Evolutionary conservation across 1,140 invertebrate species (phyloP), one percentile per base, ranked within the genome.

Genomic region (Gryllus bimaculatus): DNA sequence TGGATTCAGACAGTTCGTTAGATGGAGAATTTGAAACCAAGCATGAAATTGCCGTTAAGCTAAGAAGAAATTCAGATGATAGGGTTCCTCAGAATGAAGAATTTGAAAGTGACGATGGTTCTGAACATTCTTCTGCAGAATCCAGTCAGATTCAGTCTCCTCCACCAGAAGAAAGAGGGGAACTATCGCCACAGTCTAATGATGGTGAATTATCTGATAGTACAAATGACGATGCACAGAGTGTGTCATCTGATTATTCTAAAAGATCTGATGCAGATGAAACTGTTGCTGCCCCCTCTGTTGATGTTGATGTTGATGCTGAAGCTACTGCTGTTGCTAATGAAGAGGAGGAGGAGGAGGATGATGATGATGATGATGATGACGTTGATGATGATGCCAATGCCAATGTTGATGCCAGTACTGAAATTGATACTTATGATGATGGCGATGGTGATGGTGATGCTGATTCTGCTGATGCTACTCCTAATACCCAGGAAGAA

Each of bases 1-100:
- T 80, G 80, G 80, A 80, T n/a, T 80, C 80, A 39, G 80, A 80
- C 78, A 80, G 80, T 76, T 80, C 80, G 48, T 79, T 80, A 48
- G 80, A 80, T 80, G 80, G 73, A 79, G 78, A 80, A 47, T 80
- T 80, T 80, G 79, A 80, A 47, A 74, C 76, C 18, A 80, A 78
- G 48, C 76, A 78, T 75, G 79, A 80, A 74, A 54, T 74, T 49
- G 79, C 76, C 18, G 66, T 39, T 7, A 20, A 48, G 47, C 13
- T 75, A 39, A 48, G 8, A 47, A 18, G 78, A 74, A 47, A 73
- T 48, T 8, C 18, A n/a, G 7, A 8, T 75, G 26, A 77, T 39
- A 39, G 26, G 26, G 1, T 20, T 47, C 48, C 79, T 66, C 15
- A 47, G 13, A 15, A 18, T 54, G 54, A 49, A 15, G 47, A 80